phyloP scores from a whole-genome alignment of 2,888 invertebrate species.

The Agrilus mali region DNA sequence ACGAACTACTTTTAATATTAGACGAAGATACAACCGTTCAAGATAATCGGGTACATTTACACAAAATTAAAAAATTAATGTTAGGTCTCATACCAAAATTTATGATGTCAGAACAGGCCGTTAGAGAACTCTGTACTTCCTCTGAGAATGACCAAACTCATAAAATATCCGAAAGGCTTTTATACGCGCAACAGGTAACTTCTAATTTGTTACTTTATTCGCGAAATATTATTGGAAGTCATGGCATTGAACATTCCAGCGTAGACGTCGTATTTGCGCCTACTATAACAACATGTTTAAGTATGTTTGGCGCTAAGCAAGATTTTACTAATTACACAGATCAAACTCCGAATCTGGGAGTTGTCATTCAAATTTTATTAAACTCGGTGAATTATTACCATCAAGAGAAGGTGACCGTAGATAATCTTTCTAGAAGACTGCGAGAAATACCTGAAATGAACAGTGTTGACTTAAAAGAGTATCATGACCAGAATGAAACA shows the following conservation, averaged over 20 bases:
- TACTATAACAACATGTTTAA: constrained; percentile 31
- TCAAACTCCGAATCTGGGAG: constrained; percentile 37
- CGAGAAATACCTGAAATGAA: constrained; percentile 40
- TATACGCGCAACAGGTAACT: constrained; percentile 47
- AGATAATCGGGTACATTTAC: constrained; percentile 45
- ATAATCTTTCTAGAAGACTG: constrained; percentile 37
- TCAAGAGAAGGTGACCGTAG: constrained; percentile 36
- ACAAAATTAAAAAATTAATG: constrained; percentile 62
- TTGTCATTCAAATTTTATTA: constrained; percentile 42
- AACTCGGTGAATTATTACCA: constrained; percentile 42
- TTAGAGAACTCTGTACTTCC: constrained; percentile 29
- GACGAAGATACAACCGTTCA: constrained; percentile 29
- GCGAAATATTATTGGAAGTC: constrained; percentile 49
- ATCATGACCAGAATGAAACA: constrained; percentile 26
- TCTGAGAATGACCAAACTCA: constrained; percentile 13
- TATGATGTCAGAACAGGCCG: constrained; percentile 33
- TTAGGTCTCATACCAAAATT: constrained; percentile 63
- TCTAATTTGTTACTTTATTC: constrained; percentile 60
- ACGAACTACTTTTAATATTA: constrained; percentile 25
- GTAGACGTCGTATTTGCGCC: constrained; percentile 42
- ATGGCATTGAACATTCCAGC: constrained; percentile 40
- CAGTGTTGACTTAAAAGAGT: constrained; percentile 43
- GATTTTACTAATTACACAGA: constrained; percentile 22
- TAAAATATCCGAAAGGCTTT: constrained; percentile 31
- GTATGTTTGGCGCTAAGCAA: constrained; percentile 18